These are phyloP conservation scores for Amblyteles armatorius DNA, from an alignment of 2,888 invertebrate genomes.

Conservation along the genomic window DNA sequence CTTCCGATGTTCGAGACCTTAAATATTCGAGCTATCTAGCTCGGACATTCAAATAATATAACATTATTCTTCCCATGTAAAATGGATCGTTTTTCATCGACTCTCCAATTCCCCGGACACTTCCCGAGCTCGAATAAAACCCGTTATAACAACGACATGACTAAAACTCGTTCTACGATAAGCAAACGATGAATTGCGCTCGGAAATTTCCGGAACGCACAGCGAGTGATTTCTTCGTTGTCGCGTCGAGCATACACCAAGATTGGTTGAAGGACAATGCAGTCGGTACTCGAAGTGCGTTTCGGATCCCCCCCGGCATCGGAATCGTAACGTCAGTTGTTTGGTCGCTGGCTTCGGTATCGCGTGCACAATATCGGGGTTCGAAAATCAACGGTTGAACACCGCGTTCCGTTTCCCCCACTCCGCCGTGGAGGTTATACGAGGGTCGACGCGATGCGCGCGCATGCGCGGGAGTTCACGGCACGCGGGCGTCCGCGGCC, in stretches of 20 bases:
- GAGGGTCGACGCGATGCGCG: conserved; percentile 18
- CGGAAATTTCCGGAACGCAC: background rate
- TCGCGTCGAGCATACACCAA: background rate
- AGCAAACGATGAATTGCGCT: background rate
- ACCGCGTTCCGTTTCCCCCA: conserved; percentile 12
- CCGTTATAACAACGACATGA: conserved; percentile 1
- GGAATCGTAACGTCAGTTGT: background rate
- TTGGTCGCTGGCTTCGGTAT: background rate
- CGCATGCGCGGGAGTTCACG: conserved; percentile 19
- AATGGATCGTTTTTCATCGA: background rate
- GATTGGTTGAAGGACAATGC: background rate
- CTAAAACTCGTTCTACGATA: background rate
- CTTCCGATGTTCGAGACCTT: too few relatives aligned
- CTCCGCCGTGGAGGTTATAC: background rate
- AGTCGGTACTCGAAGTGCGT: background rate
- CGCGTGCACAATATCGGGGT: conserved; percentile 22
- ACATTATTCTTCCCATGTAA: background rate
- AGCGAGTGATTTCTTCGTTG: background rate
- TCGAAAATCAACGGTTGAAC: conserved; percentile 32
- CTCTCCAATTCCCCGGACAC: background rate
- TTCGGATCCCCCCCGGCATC: background rate
- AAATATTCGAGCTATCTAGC: too few relatives aligned
- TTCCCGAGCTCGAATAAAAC: background rate
- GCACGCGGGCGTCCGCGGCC: conserved; percentile 31
- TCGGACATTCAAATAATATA: too few relatives aligned